Base-by-base conservation (phyloP, 2,888 invertebrate genomes). In the Callyntrura sp. region DNA sequence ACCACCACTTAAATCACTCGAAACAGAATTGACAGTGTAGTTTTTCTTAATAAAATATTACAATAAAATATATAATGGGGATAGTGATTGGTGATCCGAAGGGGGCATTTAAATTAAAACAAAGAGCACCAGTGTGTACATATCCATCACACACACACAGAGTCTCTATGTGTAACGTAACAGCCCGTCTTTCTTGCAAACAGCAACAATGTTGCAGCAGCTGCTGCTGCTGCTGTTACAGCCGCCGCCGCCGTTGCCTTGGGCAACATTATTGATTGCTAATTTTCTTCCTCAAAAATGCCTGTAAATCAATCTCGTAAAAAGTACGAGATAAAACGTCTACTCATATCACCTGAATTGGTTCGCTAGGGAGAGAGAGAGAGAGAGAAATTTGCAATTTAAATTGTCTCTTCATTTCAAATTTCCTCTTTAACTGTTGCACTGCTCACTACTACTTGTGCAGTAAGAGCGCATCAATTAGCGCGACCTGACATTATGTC, bases 401-500 rank as follows among this genome's bases (percentile, higher is more conserved):
- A 82, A 82, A 82, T 82, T 82, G 60, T 65, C 23, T 65, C 60
- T 35, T 60, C 45, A 79, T 45, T 12, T 51, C 35, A 35, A 35
- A 35, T n/a, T 20, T 78, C n/a, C 4, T 23, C 11, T n/a, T 57
- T 28, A 17, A 82, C 28, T 17, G 35, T 2, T 35, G 35, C 1
- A 20, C 12, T 48, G 60, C 43, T 43, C 48, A 17, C 25, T 79
- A 17, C 14, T n/a, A 12, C n/a, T 70, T 60, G 55, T 48, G 43
- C 82, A 82, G 23, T n/a, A n/a, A n/a, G n/a, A n/a, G n/a, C n/a
- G 9, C 45, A 82, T 82, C 82, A 82, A 82, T 82, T 82, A 82
- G 23, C 82, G 62, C 79, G 60, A 62, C 9, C 43, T 82, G 82
- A 82, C 86, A 86, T 85, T 85, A 85, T 85, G 85, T 85, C 85